Evolutionary conservation across 2,888 invertebrate species (phyloP).

Genomic region (Drosophila infuscata): DNA sequence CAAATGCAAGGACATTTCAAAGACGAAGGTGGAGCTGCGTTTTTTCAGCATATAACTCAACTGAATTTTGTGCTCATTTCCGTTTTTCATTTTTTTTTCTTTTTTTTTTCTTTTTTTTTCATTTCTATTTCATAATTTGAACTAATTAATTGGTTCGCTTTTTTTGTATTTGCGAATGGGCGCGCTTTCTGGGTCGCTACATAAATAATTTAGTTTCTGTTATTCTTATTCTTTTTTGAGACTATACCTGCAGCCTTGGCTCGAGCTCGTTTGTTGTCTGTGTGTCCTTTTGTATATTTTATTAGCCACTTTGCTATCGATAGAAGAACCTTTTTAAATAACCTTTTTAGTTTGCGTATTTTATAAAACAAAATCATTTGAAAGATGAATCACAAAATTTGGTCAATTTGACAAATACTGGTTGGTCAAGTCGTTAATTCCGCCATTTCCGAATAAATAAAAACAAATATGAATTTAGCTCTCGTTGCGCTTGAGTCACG

Average conservation of each 20-base stretch:
- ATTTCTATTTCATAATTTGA: slow-evolving; percentile 63
- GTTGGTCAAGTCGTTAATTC: slow-evolving; percentile 12
- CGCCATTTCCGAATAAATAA: slow-evolving; percentile 27
- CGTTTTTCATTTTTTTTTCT: slow-evolving; percentile 9
- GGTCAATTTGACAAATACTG: slow-evolving; percentile 10
- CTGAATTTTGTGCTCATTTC: slow-evolving; percentile 37
- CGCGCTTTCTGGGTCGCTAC: slow-evolving; percentile 46
- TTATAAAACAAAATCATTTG: neutral
- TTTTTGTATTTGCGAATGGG: slow-evolving; percentile 34
- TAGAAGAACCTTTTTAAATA: slow-evolving; percentile 7
- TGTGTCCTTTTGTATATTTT: slow-evolving; percentile 30
- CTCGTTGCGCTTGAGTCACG: slow-evolving; percentile 45
- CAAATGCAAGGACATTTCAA: slow-evolving; percentile 74
- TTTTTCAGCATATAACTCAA: slow-evolving; percentile 55
- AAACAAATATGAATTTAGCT: slow-evolving; percentile 2
- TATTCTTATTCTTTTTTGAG: neutral
- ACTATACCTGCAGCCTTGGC: slow-evolving; percentile 42
- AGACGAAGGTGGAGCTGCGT: slow-evolving; percentile 55
- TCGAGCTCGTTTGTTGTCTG: neutral
- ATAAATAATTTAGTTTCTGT: slow-evolving; percentile 58
- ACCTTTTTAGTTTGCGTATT: neutral
- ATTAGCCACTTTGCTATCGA: slow-evolving; percentile 32
- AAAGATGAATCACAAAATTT: slow-evolving; percentile 36
- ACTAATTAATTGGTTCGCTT: slow-evolving; percentile 69
- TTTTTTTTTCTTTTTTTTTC: slow-evolving; percentile 12